Conservation (phyloP, 2,888 invertebrate species). For the Torymus auratus region DNA sequence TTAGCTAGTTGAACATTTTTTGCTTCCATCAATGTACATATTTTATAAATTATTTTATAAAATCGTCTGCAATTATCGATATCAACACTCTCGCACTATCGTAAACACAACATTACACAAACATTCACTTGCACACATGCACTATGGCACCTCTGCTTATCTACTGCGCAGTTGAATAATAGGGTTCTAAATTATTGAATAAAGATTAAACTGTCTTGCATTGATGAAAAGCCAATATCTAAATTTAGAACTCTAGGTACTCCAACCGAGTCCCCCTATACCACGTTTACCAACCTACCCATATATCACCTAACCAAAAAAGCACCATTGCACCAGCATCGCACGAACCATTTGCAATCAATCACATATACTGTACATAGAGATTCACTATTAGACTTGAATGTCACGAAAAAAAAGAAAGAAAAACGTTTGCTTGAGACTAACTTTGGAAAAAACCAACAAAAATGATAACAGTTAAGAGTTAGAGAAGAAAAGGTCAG, state of each 20-base stretch:
- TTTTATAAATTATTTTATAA: too few species aligned
- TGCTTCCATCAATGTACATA: too few species aligned
- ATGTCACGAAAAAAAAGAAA: constrained; percentile 3
- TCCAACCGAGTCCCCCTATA: too few species aligned
- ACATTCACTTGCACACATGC: not conserved
- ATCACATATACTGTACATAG: constrained; percentile 1
- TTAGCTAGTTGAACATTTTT: too few species aligned
- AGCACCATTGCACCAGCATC: constrained; percentile 30
- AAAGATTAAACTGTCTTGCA: not conserved
- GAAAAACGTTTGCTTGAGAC: not conserved
- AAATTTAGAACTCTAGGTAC: too few species aligned
- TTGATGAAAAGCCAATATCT: too few species aligned
- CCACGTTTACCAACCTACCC: too few species aligned
- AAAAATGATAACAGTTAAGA: not conserved
- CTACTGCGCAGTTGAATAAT: not conserved
- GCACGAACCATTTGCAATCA: constrained; percentile 21
- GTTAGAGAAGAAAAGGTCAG: too few species aligned
- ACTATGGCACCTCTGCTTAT: not conserved
- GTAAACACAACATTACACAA: too few species aligned
- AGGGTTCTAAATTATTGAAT: too few species aligned
- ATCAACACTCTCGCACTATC: too few species aligned
- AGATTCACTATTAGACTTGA: not conserved
- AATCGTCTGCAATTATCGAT: too few species aligned
- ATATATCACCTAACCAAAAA: not conserved
- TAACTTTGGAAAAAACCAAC: not conserved